phyloP scores from a whole-genome alignment of 2,888 invertebrate species.

The Hydropsyche betteni region DNA sequence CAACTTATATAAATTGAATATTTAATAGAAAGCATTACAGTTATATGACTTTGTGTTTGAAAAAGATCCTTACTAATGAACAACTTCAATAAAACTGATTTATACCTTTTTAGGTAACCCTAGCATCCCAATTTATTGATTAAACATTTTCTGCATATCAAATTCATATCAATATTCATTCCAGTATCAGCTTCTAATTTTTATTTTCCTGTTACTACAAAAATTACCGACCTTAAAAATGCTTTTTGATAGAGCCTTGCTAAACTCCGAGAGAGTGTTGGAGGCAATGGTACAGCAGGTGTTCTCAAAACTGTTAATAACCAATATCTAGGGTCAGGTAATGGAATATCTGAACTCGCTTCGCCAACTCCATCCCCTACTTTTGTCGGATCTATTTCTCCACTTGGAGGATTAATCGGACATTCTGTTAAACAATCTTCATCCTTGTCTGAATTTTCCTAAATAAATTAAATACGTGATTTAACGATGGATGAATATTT shows the following conservation, averaged over 20 bases:
- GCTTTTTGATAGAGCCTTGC: conserved; percentile 83
- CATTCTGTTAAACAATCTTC: conserved; percentile 49
- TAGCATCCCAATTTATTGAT: conserved; percentile 2
- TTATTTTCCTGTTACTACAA: neutral
- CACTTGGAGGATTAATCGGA: conserved; percentile 45
- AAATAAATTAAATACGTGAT: neutral
- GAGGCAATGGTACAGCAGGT: conserved; percentile 64
- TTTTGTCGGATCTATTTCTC: conserved; percentile 32
- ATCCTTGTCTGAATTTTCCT: conserved; percentile 31
- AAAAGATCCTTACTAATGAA: no score
- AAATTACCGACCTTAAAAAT: conserved; percentile 72
- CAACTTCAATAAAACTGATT: no score
- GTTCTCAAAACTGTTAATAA: conserved; percentile 78
- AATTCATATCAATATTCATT: neutral
- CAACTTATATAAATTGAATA: no score
- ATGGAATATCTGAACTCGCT: neutral
- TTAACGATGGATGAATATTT: no score
- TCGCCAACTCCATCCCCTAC: conserved; percentile 12
- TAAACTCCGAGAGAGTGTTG: conserved; percentile 76
- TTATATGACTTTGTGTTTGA: no score
- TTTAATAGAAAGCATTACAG: no score
- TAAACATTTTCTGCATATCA: conserved; percentile 12
- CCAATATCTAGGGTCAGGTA: conserved; percentile 79
- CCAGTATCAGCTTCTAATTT: neutral
- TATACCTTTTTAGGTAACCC: no score